These are phyloP conservation scores for Leguminivora glycinivorella DNA, from an alignment of 1,140 invertebrate genomes.

Conservation along the genomic window DNA sequence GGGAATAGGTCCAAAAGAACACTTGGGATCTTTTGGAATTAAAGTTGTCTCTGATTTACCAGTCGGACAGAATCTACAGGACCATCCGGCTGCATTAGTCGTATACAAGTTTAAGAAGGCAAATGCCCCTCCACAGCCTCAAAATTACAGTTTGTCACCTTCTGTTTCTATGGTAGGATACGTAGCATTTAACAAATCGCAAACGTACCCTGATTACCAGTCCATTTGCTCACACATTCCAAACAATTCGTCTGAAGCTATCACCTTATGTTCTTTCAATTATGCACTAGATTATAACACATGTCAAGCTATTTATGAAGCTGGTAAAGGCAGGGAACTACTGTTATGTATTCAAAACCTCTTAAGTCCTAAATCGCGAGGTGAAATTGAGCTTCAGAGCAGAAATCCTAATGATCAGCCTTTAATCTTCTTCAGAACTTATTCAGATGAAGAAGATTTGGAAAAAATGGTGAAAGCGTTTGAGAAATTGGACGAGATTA, in stretches of 20 bases:
- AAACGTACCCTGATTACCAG: constrained; percentile 40
- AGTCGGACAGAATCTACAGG: constrained; percentile 86
- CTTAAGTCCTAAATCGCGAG: constrained; percentile 42
- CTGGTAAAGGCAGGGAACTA: constrained; percentile 34
- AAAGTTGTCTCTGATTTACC: constrained; percentile 81
- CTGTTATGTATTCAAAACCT: constrained; percentile 31
- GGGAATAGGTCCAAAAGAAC: constrained; percentile 83
- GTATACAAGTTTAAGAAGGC: constrained; percentile 76
- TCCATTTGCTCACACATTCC: constrained; percentile 29
- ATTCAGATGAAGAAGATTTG: constrained; percentile 38
- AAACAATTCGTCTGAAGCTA: constrained; percentile 2
- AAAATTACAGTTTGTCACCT: constrained; percentile 85
- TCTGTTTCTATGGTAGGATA: constrained; percentile 86
- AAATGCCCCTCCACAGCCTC: constrained; percentile 61
- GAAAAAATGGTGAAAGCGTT: constrained; percentile 33
- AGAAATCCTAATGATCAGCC: constrained; percentile 38
- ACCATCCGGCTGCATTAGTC: constrained; percentile 85
- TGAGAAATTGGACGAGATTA: constrained; percentile 33
- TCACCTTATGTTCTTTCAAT: constrained; percentile 30
- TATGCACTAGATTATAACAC: constrained; percentile 33
- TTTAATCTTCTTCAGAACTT: constrained; percentile 33
- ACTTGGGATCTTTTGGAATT: constrained; percentile 80
- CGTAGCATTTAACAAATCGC: constrained; percentile 80
- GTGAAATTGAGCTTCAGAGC: constrained; percentile 38
- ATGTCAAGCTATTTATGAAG: constrained; percentile 37